A percentile compares a stretch with the other conserved stretches of the same genome.
Evolutionary conservation across 2,888 invertebrate species (phyloP).

Genomic region (Clostera curtula): DNA sequence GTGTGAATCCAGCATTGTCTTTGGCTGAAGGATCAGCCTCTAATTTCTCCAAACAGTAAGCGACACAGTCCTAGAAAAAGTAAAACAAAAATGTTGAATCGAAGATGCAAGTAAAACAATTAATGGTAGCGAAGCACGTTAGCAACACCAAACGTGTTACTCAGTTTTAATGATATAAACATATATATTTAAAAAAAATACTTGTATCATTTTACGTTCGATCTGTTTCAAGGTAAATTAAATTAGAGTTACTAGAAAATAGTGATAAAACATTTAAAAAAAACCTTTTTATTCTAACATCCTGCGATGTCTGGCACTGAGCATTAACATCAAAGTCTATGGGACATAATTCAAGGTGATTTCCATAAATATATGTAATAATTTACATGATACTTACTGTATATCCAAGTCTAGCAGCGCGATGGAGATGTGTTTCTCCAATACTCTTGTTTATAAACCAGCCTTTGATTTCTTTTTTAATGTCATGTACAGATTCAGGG

Average conservation of each 20-base stretch:
- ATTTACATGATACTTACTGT: slow-evolving; percentile 78
- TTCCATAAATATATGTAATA: too few species aligned
- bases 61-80: slow-evolving; percentile 84
- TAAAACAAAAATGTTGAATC: slow-evolving; percentile 3
- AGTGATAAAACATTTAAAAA: too few species aligned
- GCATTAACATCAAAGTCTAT: too few species aligned
- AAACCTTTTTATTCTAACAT: too few species aligned
- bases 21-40: slow-evolving; percentile 88
- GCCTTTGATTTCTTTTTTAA: slow-evolving; percentile 88
- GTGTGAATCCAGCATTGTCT: slow-evolving; percentile 95
- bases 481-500: slow-evolving; percentile 83
- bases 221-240: too few species aligned
- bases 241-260: too few species aligned
- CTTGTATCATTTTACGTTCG: too few species aligned
- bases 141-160: too few species aligned
- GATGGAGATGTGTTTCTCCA: slow-evolving; percentile 93
- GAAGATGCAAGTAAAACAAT: not conserved
- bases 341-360: too few species aligned
- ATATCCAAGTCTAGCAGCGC: slow-evolving; percentile 92
- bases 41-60: slow-evolving; percentile 91
- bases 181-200: too few species aligned
- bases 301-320: too few species aligned
- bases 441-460: slow-evolving; percentile 96
- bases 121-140: not conserved
- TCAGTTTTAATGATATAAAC: too few species aligned